Percentiles rank a stretch among this genome's conserved stretches.
phyloP scores from a whole-genome alignment of 2,797 vertebrate genomes.

The Cygnus olor region DNA sequence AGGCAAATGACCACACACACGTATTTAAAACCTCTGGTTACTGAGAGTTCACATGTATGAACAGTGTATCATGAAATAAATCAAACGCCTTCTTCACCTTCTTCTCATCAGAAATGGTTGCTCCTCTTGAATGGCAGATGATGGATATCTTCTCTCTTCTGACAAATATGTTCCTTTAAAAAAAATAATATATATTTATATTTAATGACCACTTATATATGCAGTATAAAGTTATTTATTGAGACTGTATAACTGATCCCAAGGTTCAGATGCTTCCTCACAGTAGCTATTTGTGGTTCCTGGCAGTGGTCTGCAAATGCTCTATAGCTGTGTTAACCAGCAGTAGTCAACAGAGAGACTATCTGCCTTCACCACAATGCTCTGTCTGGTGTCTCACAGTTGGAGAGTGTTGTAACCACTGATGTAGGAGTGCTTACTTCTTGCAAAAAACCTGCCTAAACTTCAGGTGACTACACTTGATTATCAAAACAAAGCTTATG shows the following conservation, averaged over 20 bases:
- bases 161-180: not conserved
- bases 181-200: no score
- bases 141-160: not conserved
- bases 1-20: not conserved
- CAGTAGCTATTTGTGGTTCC: not conserved
- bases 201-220: not conserved
- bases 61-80: not conserved
- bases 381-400: fast-evolving
- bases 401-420: not conserved
- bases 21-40: not conserved
- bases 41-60: not conserved
- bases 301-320: not conserved
- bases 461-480: not conserved
- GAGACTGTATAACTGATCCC: not conserved
- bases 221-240: not conserved
- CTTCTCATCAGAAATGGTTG: not conserved
- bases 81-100: not conserved
- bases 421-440: not conserved
- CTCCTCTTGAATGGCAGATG: not conserved
- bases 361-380: not conserved
- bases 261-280: not conserved
- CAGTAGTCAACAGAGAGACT: not conserved
- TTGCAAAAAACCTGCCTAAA: not conserved
- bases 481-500: not conserved
- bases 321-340: not conserved